Percentiles rank a stretch among this genome's conserved stretches.
phyloP scores from a whole-genome alignment of 1,140 invertebrate genomes.

The Oncopodura yosiiana region DNA sequence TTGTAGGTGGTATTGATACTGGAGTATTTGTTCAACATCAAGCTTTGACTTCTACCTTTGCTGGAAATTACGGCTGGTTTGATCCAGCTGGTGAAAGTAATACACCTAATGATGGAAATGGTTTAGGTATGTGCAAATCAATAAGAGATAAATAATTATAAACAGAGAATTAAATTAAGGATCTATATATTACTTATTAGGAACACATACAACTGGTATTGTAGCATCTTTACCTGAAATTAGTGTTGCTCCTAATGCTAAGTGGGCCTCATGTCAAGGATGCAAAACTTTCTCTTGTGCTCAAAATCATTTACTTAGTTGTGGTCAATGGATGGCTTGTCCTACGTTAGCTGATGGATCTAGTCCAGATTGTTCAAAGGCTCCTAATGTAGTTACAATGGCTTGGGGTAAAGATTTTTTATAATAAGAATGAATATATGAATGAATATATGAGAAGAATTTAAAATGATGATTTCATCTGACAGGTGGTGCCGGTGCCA shows the following conservation, averaged over 20 bases:
- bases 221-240: neutral
- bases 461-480: too few relatives aligned
- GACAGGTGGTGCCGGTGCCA: neutral
- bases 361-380: constrained; percentile 3
- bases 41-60: neutral
- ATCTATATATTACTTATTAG: too few relatives aligned
- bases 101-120: too few relatives aligned
- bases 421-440: too few relatives aligned
- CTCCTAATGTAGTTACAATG: constrained; percentile 3
- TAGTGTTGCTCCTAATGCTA: constrained; percentile 7
- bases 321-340: constrained; percentile 4
- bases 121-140: too few relatives aligned
- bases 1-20: constrained; percentile 3
- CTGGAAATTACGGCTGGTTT: constrained; percentile 10
- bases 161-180: too few relatives aligned
- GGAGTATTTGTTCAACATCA: neutral
- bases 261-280: constrained; percentile 8
- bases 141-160: too few relatives aligned
- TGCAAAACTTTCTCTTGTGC: neutral
- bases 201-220: neutral
- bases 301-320: neutral
- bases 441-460: too few relatives aligned
- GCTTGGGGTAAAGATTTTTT: too few relatives aligned
- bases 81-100: too few relatives aligned
- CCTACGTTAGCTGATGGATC: neutral